A percentile compares a stretch with the other conserved stretches of the same genome.
These are phyloP conservation scores for Troides helena DNA, from an alignment of 2,888 invertebrate species.

Conservation along the genomic window DNA sequence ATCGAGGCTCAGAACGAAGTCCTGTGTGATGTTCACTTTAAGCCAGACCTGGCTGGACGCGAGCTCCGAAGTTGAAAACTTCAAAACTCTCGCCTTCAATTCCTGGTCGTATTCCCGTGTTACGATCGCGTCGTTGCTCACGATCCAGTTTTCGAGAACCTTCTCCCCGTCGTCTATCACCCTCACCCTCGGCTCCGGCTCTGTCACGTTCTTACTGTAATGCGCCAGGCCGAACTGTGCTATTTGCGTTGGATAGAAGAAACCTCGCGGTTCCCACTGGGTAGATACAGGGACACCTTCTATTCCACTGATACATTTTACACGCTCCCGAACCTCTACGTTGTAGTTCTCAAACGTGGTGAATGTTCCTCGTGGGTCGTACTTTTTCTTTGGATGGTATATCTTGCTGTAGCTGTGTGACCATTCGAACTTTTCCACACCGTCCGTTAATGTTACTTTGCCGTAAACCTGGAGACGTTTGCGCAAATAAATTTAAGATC, in stretches of 20 bases:
- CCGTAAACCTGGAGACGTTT: constrained; percentile 85
- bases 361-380: constrained; percentile 94
- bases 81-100: constrained; percentile 82
- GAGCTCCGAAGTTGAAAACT: constrained; percentile 86
- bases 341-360: constrained; percentile 99
- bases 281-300: constrained; percentile 98
- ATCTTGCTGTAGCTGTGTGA: constrained; percentile 96
- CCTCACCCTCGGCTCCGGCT: constrained; percentile 87
- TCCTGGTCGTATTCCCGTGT: constrained; percentile 81
- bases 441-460: constrained; percentile 86
- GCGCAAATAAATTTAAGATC: too few relatives aligned
- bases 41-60: constrained; percentile 85
- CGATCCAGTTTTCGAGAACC: constrained; percentile 84
- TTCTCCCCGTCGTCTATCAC: constrained; percentile 87
- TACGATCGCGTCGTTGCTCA: constrained; percentile 85
- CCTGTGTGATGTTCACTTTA: constrained; percentile 74
- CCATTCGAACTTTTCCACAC: constrained; percentile 94
- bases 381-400: constrained; percentile 92
- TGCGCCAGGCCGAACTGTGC: constrained; percentile 99
- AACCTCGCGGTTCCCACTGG: constrained; percentile 97
- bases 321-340: constrained; percentile 96
- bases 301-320: constrained; percentile 96
- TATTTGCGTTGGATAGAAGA: constrained; percentile 99
- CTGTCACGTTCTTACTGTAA: constrained; percentile 96
- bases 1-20: constrained; percentile 88